Percentiles rank a stretch among this genome's conserved stretches.
Conservation (phyloP, 2,888 invertebrate genomes). For the Pollenia griseotomentosa region DNA sequence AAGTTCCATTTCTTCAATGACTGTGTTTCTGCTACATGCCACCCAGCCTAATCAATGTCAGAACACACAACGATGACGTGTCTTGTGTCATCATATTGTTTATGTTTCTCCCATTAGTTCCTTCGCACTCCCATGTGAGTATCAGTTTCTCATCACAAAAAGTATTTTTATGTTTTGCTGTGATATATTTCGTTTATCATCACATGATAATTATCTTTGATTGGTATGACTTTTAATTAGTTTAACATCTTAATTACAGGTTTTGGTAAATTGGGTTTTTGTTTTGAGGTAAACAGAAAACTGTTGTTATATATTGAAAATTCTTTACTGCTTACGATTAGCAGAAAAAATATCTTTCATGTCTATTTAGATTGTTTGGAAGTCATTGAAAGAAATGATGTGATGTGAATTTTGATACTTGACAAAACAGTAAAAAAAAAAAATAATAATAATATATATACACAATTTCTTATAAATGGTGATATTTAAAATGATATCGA, state of each 20-base stretch:
- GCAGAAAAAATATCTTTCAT: slow-evolving; percentile 21
- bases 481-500: too few species aligned
- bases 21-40: slow-evolving; percentile 1
- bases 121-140: neutral
- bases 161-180: slow-evolving; percentile 3
- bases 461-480: too few species aligned
- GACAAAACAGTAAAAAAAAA: too few species aligned
- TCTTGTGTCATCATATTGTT: slow-evolving; percentile 30
- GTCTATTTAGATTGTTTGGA: neutral
- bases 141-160: neutral
- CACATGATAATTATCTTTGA: slow-evolving; percentile 67
- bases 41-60: slow-evolving; percentile 58
- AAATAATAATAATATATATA: too few species aligned
- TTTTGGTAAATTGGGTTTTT: slow-evolving; percentile 20
- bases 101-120: neutral
- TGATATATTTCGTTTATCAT: slow-evolving; percentile 52
- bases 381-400: neutral
- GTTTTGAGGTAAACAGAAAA: slow-evolving; percentile 13
- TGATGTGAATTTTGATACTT: neutral
- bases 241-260: slow-evolving; percentile 68
- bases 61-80: slow-evolving; percentile 36
- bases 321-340: slow-evolving; percentile 13
- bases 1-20: slow-evolving; percentile 34
- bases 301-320: slow-evolving; percentile 25
- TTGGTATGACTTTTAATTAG: slow-evolving; percentile 71